Base-by-base conservation (phyloP, 2,113 vertebrate species). In the Symphodus melops region DNA sequence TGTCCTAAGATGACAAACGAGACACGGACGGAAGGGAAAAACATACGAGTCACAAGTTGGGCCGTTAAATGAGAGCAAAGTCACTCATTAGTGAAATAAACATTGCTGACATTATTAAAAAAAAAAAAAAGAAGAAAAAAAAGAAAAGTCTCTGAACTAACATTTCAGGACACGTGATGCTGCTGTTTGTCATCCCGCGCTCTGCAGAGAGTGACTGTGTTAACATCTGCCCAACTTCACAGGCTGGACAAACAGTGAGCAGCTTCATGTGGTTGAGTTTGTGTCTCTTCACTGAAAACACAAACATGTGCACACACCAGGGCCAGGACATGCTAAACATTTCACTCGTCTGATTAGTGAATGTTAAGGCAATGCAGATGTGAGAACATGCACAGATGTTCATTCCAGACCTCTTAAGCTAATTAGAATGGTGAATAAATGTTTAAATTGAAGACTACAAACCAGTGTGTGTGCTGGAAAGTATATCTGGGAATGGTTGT, bases 401-500 rank as follows among this genome's bases (percentile, higher is more conserved):
- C 6, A 10, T 33, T 33, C 28, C 28, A 11, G 11, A 41, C 39
- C 10, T 9, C 39, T 41, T 41, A 10, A 41, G 11, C 11, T 10
- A 2, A 62, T 37, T 3, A 58, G n/a, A 66, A 14, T n/a, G 41
- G 17, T 33, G 19, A 17, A 52, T 66, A 8, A 13, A 33, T 49
- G 42, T 64, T 66, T 60, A 69, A 13, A 69, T 58, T 63, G 9
- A 8, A n/a, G n/a, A n/a, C n/a, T n/a, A n/a, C n/a, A n/a, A n/a
- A n/a, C n/a, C n/a, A n/a, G n/a, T n/a, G n/a, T n/a, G n/a, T n/a
- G n/a, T 41, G 3, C 39, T 41, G 2, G 1, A 41, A 41, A 41
- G 11, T 41, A 1, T 41, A 11, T 10, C 11, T 41, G 1, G 3
- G 11, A 41, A 10, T 41, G 28, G 28, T 8, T 41, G 39, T 39